Base-by-base conservation (phyloP, 1,140 invertebrate genomes). In the Solen grandis region DNA sequence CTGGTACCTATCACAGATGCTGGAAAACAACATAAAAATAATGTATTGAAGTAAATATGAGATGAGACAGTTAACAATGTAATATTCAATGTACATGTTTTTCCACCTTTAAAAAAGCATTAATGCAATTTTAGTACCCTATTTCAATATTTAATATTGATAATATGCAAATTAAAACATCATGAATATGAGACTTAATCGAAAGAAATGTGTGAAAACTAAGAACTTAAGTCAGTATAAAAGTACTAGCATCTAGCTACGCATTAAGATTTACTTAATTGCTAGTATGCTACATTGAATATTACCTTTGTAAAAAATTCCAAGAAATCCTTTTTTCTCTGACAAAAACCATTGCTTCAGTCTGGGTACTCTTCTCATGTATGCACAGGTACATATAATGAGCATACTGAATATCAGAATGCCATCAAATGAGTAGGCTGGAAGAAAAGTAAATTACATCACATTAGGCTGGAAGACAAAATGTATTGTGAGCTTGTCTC, bases 351-450 rank as follows among this genome's bases (percentile, higher is more conserved):
- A 90, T 75, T 92, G 85, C 62, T 90, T 90, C 16, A 92, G 74
- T 46, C 88, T 59, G 19, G 92, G 92, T 13, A 92, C 88, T 76
- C 90, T 68, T 74, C 88, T 86, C 86, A 92, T 89, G 63, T 92
- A 92, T 5, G 90, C 90, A 89, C 91, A 92, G 10, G 92, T 92
- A 81, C 91, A 92, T 13, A 92, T 88, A 3, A 92, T 84, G 10
- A 92, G 68, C 22, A 92, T 74, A 31, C 88, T 86, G 52, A 92
- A 88, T 29, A 92, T 87, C 27, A 92, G 57, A 31, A 92, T 76
- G 5, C 92, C 92, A 81, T 92, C 92, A 88, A 92, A 92, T 8
- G 91, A 92, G 68, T 92, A 92, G 35, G 88, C 92, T 92, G 87
- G 31, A 86, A 87, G 16, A 83, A 69, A 84, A 70, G 2, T 19